Conservation (phyloP, 1,140 invertebrate species). For the Caenorhabditis inopinata region DNA sequence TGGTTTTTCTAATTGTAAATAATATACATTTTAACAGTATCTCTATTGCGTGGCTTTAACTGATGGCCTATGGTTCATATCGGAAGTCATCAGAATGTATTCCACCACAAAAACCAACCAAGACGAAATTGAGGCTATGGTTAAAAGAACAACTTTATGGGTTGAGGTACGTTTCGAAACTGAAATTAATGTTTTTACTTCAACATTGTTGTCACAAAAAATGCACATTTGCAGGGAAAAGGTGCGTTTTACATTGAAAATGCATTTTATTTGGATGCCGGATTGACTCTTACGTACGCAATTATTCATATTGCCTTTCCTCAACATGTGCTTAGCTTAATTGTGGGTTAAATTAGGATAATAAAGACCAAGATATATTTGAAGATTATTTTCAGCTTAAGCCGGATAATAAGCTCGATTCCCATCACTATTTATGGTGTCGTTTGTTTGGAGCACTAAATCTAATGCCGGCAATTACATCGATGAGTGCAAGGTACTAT, state of each 20-base stretch:
- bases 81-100: slow-evolving; percentile 38
- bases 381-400: slow-evolving; percentile 46
- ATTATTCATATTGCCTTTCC: slow-evolving; percentile 52
- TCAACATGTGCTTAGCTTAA: slow-evolving; percentile 49
- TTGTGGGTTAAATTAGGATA: slow-evolving; percentile 39
- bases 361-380: not conserved
- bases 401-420: slow-evolving; percentile 42
- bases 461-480: slow-evolving; percentile 40
- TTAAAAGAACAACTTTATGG: slow-evolving; percentile 45
- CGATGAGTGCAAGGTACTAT: slow-evolving; percentile 30
- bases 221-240: slow-evolving; percentile 18
- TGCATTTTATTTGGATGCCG: slow-evolving; percentile 44
- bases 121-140: slow-evolving; percentile 40
- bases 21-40: slow-evolving; percentile 9
- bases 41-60: slow-evolving; percentile 39
- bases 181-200: not conserved
- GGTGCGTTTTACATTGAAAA: slow-evolving; percentile 43
- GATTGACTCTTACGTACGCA: slow-evolving; percentile 33
- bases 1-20: not conserved
- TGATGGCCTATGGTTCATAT: slow-evolving; percentile 35
- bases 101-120: slow-evolving; percentile 9
- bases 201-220: not conserved
- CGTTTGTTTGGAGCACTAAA: slow-evolving; percentile 47
- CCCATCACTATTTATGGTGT: slow-evolving; percentile 47
- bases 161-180: slow-evolving; percentile 34